Evolutionary conservation across 2,797 vertebrate genomes (phyloP).

Genomic region (Chloroceryle inda): DNA sequence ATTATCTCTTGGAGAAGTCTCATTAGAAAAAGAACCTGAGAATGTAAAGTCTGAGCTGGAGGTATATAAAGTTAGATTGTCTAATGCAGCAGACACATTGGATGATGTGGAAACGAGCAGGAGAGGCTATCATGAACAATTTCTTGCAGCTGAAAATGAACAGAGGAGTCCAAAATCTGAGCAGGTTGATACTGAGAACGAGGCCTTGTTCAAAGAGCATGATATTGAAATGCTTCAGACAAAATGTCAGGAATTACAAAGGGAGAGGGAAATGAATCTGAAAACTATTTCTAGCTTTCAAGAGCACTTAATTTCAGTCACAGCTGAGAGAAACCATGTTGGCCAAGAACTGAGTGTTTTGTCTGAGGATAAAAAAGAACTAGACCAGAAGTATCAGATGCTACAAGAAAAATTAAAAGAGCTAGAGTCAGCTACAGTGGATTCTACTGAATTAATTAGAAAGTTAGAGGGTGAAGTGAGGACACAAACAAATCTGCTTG

Average conservation of each 20-base stretch:
- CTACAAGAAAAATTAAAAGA: constrained; percentile 81
- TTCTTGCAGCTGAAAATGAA: constrained; percentile 84
- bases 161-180: constrained; percentile 82
- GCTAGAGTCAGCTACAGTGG: constrained; percentile 79
- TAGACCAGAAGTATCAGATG: constrained; percentile 77
- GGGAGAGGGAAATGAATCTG: constrained; percentile 80
- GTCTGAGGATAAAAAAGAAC: constrained; percentile 83
- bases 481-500: constrained; percentile 75
- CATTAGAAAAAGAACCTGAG: constrained; percentile 77
- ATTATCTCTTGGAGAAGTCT: constrained; percentile 57
- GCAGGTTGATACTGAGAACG: constrained; percentile 82
- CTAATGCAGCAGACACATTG: constrained; percentile 75
- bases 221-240: constrained; percentile 82
- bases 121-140: constrained; percentile 81
- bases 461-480: constrained; percentile 84
- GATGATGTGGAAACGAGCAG: constrained; percentile 79
- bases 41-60: constrained; percentile 78
- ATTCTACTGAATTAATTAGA: constrained; percentile 79
- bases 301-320: constrained; percentile 80
- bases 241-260: constrained; percentile 79
- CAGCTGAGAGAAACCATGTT: constrained; percentile 81
- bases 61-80: constrained; percentile 66
- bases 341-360: constrained; percentile 81
- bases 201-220: constrained; percentile 80
- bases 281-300: constrained; percentile 80